Conservation (phyloP, 37 sponge, comb jelly and placozoan species). For the Axinella damicornis region DNA sequence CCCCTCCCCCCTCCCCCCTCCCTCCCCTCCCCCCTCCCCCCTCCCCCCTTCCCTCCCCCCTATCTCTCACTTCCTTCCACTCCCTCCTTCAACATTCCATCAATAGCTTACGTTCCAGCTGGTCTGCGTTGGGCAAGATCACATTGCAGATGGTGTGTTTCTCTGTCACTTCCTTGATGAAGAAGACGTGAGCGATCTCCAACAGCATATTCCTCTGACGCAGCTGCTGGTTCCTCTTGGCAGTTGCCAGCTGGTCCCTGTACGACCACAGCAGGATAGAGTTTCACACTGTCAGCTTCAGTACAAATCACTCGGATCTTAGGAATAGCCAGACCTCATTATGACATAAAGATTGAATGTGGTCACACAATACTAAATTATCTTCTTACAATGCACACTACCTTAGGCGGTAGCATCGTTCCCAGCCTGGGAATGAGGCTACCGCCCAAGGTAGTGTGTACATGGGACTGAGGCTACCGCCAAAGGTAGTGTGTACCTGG, state of each 20-base stretch:
- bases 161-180: slow-evolving; percentile 38
- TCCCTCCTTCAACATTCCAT: not conserved
- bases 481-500: too few relatives aligned
- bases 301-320: too few relatives aligned
- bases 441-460: too few relatives aligned
- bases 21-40: not conserved
- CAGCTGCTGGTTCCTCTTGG: slow-evolving; percentile 18
- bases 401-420: too few relatives aligned
- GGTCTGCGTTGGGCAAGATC: slow-evolving; percentile 61
- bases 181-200: slow-evolving; percentile 54
- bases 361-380: too few relatives aligned
- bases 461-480: too few relatives aligned
- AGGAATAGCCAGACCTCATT: too few relatives aligned
- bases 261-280: not conserved
- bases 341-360: not conserved
- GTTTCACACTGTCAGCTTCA: not conserved
- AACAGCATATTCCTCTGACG: slow-evolving; percentile 59
- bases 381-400: too few relatives aligned
- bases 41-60: not conserved
- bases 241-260: slow-evolving; percentile 39
- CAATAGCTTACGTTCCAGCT: slow-evolving; percentile 35
- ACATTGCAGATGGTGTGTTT: slow-evolving; percentile 58
- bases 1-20: too few relatives aligned
- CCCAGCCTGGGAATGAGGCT: too few relatives aligned
- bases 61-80: not conserved